Conservation (phyloP, 92 coral and sea anemone genomes). For the Ricordea florida region DNA sequence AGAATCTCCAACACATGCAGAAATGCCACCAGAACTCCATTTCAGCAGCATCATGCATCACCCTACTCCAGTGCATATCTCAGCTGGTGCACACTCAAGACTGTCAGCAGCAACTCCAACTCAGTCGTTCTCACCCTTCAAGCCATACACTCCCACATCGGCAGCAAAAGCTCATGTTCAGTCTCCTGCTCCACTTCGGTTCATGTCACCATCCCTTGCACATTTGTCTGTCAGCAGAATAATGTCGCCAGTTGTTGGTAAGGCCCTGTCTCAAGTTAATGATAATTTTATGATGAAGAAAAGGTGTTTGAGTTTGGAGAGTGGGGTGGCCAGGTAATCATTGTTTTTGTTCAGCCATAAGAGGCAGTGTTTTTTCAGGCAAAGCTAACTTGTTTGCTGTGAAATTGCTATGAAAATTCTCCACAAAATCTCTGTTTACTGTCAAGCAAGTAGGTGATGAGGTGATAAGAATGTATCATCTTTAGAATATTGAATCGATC, state of each 20-base stretch:
- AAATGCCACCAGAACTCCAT: constrained; percentile 51
- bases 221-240: constrained; percentile 59
- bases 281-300: too few relatives aligned
- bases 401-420: too few relatives aligned
- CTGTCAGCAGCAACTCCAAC: constrained; percentile 87
- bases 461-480: too few relatives aligned
- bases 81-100: constrained; percentile 82
- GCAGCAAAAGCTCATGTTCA: constrained; percentile 61
- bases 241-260: constrained; percentile 72
- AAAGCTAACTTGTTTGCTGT: too few relatives aligned
- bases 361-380: too few relatives aligned
- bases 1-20: constrained; percentile 65
- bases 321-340: too few relatives aligned
- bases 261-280: too few relatives aligned
- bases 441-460: too few relatives aligned
- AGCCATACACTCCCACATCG: constrained; percentile 75
- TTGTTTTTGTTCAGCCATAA: too few relatives aligned
- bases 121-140: constrained; percentile 67
- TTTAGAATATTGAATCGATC: too few relatives aligned
- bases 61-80: constrained; percentile 82
- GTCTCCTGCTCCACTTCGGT: constrained; percentile 71
- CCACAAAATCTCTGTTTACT: too few relatives aligned
- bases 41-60: constrained; percentile 53
- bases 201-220: constrained; percentile 81
- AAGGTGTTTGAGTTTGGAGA: too few relatives aligned